phyloP scores from a whole-genome alignment of 2,888 invertebrate species.

The Abrostola tripartita region DNA sequence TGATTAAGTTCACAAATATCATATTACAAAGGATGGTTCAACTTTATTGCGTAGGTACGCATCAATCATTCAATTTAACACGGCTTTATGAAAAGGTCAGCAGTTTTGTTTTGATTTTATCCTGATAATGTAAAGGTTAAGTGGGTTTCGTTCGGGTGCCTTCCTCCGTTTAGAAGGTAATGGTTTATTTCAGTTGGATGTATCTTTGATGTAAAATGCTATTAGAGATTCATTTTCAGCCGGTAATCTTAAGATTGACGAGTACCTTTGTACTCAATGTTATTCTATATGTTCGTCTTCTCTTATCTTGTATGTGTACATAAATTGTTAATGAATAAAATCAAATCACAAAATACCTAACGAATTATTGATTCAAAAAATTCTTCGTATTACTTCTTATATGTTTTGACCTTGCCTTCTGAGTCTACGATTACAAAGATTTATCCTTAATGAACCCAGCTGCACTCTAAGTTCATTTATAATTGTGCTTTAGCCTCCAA shows the following conservation, averaged over 20 bases:
- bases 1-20: slow-evolving; percentile 38
- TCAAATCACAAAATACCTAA: too few species aligned
- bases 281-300: too few species aligned
- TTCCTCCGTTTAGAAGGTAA: not conserved
- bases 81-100: slow-evolving; percentile 48
- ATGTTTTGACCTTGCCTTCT: too few species aligned
- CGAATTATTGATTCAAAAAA: too few species aligned
- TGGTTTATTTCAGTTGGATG: not conserved
- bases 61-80: slow-evolving; percentile 56
- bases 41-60: slow-evolving; percentile 45
- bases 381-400: too few species aligned
- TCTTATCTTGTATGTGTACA: too few species aligned
- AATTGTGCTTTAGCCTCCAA: too few species aligned
- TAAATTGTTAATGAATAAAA: too few species aligned
- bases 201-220: not conserved
- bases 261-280: too few species aligned
- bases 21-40: slow-evolving; percentile 32
- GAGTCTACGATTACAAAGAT: too few species aligned
- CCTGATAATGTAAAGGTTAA: slow-evolving; percentile 10
- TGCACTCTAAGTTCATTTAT: too few species aligned
- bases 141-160: slow-evolving; percentile 1
- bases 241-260: not conserved
- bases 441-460: too few species aligned
- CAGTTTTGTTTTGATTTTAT: slow-evolving; percentile 35
- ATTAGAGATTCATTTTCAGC: not conserved